Base-by-base conservation (phyloP, 2,113 vertebrate species). In the Syngnathoides biaculeatus region DNA sequence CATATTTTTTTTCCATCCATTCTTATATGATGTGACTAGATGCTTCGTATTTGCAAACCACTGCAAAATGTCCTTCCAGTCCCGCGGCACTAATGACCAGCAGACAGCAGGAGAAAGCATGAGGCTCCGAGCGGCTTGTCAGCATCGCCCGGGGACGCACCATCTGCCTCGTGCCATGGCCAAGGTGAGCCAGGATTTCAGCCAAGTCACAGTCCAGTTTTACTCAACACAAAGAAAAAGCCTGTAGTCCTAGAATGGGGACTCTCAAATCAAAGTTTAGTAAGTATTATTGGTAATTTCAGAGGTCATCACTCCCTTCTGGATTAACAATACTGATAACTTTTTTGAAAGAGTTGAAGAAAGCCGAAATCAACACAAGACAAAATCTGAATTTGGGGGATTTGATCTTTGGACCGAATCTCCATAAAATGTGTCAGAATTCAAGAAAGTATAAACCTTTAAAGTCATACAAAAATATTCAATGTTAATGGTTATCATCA, bases 161-260 rank as follows among this genome's bases (percentile, higher is more conserved):
- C 91, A 91, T 92, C 90, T 91, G 91, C 79, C 82, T 79, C 71
- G 74, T 81, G 82, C 87, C 82, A 79, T 83, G 86, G 26, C 83
- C 84, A 82, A 86, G 87, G 84, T 76, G 82, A 84, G 88, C 90
- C 87, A 85, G 73, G 77, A 84, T 83, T 19, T 58, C 67, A 81
- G 88, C 83, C 87, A 86, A 90, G 83, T 75, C 79, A 78, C 85
- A 79, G 77, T 83, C 84, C 83, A 86, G 82, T 84, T 79, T 84
- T 80, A 84, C 73, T 66, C 71, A 65, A 38, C 69, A 70, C 75
- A 17, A 20, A 81, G 81, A 69, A 70, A 53, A 58, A 66, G 57
- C 57, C 79, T 74, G 71, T 77, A 68, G 35, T 26, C 60, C 67
- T 58, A 79, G 14, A 35, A 2, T 57, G 15, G 6, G 17, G 45